Evolutionary conservation across 1,140 invertebrate species (phyloP).

Genomic region (Oscheius sp.): DNA sequence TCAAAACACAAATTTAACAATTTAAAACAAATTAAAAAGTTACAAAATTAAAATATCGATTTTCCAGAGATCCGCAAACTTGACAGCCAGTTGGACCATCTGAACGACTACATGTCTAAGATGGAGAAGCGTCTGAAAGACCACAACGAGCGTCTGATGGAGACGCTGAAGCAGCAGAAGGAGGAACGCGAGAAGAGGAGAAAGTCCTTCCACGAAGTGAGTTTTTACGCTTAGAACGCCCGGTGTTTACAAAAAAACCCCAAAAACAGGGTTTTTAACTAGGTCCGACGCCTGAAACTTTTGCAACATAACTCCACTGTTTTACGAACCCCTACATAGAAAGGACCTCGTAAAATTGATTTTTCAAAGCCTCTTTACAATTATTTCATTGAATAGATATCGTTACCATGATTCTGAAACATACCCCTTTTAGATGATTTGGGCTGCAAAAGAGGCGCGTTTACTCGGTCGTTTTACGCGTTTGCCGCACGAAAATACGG

Average conservation of each 20-base stretch:
- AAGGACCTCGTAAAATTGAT: no score
- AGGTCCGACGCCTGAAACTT: neutral
- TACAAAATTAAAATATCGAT: neutral
- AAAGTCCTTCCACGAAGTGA: conserved; percentile 41
- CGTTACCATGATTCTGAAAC: no score
- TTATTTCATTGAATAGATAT: no score
- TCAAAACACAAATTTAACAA: conserved; percentile 3
- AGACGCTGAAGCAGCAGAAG: conserved; percentile 40
- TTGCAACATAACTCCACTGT: neutral
- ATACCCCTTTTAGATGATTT: no score
- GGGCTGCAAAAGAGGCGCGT: no score
- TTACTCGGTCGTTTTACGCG: no score
- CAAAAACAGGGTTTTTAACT: neutral
- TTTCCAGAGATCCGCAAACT: conserved; percentile 42
- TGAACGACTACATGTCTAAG: conserved; percentile 43
- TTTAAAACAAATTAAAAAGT: neutral
- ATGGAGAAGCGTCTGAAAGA: conserved; percentile 41
- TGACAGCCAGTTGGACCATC: conserved; percentile 43
- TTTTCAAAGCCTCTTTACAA: no score
- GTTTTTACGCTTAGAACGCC: conserved; percentile 9
- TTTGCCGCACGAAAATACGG: no score
- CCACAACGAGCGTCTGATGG: conserved; percentile 42
- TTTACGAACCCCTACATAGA: no score
- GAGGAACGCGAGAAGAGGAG: conserved; percentile 41
- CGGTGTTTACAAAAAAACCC: neutral